Evolutionary conservation across 2,797 vertebrate species (phyloP).

Genomic region (Schizopygopsis pylzovi): DNA sequence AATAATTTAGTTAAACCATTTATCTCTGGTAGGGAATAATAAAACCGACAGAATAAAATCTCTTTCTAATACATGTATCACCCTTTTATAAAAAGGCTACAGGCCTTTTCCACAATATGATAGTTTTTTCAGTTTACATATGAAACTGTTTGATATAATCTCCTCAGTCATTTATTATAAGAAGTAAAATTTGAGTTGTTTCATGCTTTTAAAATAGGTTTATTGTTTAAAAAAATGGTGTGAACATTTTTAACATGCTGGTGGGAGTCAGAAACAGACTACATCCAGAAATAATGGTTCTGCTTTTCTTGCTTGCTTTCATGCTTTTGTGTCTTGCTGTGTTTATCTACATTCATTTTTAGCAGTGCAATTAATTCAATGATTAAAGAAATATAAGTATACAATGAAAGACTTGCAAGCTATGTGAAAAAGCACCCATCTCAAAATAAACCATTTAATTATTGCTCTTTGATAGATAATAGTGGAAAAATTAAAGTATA

Average conservation of each 20-base stretch:
- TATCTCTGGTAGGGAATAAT: conserved; percentile 59
- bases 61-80: conserved; percentile 59
- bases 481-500: conserved; percentile 42
- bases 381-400: conserved; percentile 61
- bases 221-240: conserved; percentile 14
- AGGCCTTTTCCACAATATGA: not conserved
- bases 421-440: conserved; percentile 67
- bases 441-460: conserved; percentile 68
- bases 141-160: not conserved
- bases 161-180: conserved; percentile 3
- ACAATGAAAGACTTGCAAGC: conserved; percentile 62
- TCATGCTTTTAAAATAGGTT: conserved; percentile 16
- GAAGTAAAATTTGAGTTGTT: conserved; percentile 26
- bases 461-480: conserved; percentile 66
- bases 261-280: conserved; percentile 46
- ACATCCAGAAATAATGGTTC: conserved; percentile 46
- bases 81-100: conserved; percentile 51
- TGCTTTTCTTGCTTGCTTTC: conserved; percentile 26
- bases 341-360: conserved; percentile 72
- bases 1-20: conserved; percentile 65
- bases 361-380: conserved; percentile 78
- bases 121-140: not conserved
- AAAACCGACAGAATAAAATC: conserved; percentile 63
- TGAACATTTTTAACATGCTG: conserved; percentile 4
- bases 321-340: conserved; percentile 57